Evolutionary conservation across 2,797 vertebrate genomes (phyloP), one percentile per base, ranked within the genome.

Genomic region (Tauraco hartlaubi): DNA sequence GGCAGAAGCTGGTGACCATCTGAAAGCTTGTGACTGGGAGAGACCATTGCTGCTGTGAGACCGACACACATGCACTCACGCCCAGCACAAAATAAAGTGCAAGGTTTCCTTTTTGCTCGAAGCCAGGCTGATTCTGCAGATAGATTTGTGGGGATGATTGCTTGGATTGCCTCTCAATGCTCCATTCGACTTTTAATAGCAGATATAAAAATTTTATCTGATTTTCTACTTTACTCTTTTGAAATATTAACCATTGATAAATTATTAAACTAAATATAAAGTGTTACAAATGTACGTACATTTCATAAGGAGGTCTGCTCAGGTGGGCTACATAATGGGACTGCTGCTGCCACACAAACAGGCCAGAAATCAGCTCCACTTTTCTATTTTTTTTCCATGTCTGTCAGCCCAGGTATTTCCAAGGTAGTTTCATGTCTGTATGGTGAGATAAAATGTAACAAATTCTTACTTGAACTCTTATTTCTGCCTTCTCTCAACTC

Each of bases 241-340:
- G 96, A 98, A 98, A 98, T 98, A 98, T 98, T 98, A 97, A 98
- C 75, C 92, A 82, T 73, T 92, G 92, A 97, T 98, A 96, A 98
- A 98, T 98, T 98, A 98, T 98, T 98, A 96, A 98, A 80, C 54
- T 46, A 91, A 93, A 86, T 95, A 95, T 97, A 98, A 98, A 98
- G 96, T 94, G 96, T 95, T 97, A 97, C 97, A 97, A 97, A 96
- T 97, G 94, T 96, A 97, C 62, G 3, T 77, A 77, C 78, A 85
- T 96, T 97, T 97, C 71, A 88, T 91, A 85, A 96, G 88, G 84
- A 96, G 64, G 49, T 87, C 83, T 96, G 76, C 35, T 83, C 68
- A 88, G 61, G 49, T 16, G 7, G 19, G 12, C 85, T 89, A 82
- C 35, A 18, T 84, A 95, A 90, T 67, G 49, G 44, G 61, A 71